Conservation (phyloP, 2,888 invertebrate species). For the Lapara coniferarum region DNA sequence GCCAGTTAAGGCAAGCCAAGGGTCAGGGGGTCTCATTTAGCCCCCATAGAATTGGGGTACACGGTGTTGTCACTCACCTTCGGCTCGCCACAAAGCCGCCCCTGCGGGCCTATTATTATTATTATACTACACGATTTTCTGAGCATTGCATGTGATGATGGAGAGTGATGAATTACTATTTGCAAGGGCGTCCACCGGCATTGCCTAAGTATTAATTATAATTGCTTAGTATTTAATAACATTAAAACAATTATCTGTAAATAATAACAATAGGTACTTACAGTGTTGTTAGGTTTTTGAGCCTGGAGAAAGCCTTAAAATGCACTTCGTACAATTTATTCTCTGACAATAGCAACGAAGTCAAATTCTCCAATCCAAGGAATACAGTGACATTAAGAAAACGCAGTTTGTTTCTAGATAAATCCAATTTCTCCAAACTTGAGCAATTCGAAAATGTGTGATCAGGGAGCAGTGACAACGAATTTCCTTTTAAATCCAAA, state of each 20-base stretch:
- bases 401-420: slow-evolving; percentile 88
- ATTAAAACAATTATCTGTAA: background rate
- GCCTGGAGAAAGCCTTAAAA: slow-evolving; percentile 84
- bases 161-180: too few species aligned
- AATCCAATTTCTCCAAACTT: slow-evolving; percentile 86
- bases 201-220: background rate
- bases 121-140: too few species aligned
- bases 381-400: slow-evolving; percentile 85
- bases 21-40: too few species aligned
- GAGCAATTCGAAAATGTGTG: slow-evolving; percentile 82
- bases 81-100: too few species aligned
- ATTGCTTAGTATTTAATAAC: too few species aligned
- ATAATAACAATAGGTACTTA: slow-evolving; percentile 74
- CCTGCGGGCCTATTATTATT: too few species aligned
- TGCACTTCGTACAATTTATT: slow-evolving; percentile 87
- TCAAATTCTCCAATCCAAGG: slow-evolving; percentile 85
- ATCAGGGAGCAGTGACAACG: slow-evolving; percentile 81
- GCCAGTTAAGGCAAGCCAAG: too few species aligned
- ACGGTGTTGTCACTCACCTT: too few species aligned
- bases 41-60: too few species aligned
- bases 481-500: slow-evolving; percentile 88
- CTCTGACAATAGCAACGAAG: slow-evolving; percentile 87
- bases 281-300: slow-evolving; percentile 88
- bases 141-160: too few species aligned
- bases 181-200: too few species aligned